phyloP scores from a whole-genome alignment of 2,113 vertebrate genomes.

The Pampusana beccarii region DNA sequence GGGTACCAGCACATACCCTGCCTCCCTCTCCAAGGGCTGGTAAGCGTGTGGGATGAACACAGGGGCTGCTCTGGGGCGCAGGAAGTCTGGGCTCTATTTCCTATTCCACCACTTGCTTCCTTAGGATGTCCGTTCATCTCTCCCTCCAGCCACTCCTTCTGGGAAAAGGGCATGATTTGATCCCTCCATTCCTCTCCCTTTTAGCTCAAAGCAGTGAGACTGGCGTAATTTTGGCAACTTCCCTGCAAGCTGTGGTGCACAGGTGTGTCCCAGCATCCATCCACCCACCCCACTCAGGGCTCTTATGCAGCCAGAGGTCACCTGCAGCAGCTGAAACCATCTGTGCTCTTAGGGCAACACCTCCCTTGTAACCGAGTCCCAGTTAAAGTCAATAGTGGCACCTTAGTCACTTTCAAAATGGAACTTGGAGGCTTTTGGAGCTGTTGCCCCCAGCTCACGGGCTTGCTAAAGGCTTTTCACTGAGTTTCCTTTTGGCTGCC shows the following conservation, averaged over 20 bases:
- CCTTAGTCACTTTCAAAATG: not conserved
- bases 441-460: not conserved
- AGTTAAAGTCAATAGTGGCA: not conserved
- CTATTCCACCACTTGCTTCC: slow-evolving; percentile 9
- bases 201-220: not conserved
- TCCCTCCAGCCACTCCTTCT: not conserved
- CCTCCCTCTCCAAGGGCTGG: not conserved
- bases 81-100: not conserved
- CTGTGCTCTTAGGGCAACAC: not conserved
- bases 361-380: not conserved
- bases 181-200: not conserved
- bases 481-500: not conserved
- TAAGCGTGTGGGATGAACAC: not conserved
- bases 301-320: not conserved
- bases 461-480: not conserved
- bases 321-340: not conserved
- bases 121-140: not conserved
- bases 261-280: not conserved
- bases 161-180: not conserved
- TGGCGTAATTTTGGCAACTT: not conserved
- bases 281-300: not conserved
- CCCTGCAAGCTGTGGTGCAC: not conserved
- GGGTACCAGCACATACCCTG: not conserved
- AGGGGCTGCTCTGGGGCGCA: not conserved
- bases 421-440: not conserved